Base-by-base conservation (phyloP, 1,140 invertebrate genomes). In the Venustaconcha ellipsiformis region DNA sequence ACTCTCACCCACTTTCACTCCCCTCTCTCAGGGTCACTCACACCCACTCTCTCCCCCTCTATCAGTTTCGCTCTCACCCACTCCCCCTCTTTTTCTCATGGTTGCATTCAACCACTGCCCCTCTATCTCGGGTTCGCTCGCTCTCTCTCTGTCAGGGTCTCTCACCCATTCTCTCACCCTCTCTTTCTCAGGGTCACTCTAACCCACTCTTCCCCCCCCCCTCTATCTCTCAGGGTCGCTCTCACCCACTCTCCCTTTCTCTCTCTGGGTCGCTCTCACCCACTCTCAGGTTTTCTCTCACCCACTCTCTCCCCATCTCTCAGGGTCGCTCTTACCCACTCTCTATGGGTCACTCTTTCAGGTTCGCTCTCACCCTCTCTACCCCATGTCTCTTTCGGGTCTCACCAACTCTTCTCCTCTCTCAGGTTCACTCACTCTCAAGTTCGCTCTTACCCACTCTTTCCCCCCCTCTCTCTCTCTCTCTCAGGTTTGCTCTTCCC, bases 201-300 rank as follows among this genome's bases (percentile, higher is more conserved):
- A 30, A 67, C 65, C 6, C 65, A 8, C 67, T 57, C 67, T 20
- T n/a, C 15, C 11, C 18, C 67, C 56, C 67, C 56, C 67, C 56
- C 67, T 57, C 30, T 57, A 48, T 57, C 66, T 57, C 37, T 57
- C n/a, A n/a, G n/a, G n/a, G n/a, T n/a, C n/a, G n/a, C n/a, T n/a
- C n/a, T n/a, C n/a, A n/a, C n/a, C n/a, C n/a, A n/a, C n/a, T n/a
- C n/a, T n/a, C n/a, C n/a, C n/a, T n/a, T n/a, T n/a, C n/a, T n/a
- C n/a, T n/a, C n/a, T n/a, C n/a, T n/a, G n/a, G n/a, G n/a, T n/a
- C n/a, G n/a, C n/a, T n/a, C n/a, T n/a, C n/a, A n/a, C n/a, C 66
- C 66, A 67, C 66, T 57, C 66, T 57, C 66, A 55, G 48, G 18
- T 57, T n/a, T 57, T 14, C 66, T n/a, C 66, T 14, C 66, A 67